Evolutionary conservation across 2,888 invertebrate genomes (phyloP).

Genomic region (Agrypnus murinus): DNA sequence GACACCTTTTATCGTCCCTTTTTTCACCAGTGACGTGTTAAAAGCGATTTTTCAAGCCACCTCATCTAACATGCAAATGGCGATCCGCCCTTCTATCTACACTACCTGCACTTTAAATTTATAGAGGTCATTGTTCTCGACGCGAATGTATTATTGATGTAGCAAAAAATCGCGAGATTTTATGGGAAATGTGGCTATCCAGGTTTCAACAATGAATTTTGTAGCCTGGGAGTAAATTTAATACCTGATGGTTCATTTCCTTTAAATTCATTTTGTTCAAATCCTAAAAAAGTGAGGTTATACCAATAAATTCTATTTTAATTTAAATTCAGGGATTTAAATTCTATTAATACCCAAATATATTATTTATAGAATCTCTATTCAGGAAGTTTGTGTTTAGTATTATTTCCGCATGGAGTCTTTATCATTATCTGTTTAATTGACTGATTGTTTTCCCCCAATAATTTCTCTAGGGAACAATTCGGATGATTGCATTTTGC

Average conservation of each 20-base stretch:
- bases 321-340: not conserved
- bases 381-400: not conserved
- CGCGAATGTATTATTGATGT: constrained; percentile 52
- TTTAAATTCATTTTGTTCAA: not conserved
- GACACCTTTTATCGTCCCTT: constrained; percentile 37
- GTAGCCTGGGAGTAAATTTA: not conserved
- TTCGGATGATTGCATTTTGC: not conserved
- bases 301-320: no score
- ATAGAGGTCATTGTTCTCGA: constrained; percentile 53
- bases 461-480: constrained; percentile 7
- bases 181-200: constrained; percentile 10
- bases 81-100: constrained; percentile 56
- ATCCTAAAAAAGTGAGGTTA: no score
- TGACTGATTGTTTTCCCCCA: not conserved
- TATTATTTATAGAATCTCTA: not conserved
- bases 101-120: constrained; percentile 57
- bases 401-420: constrained; percentile 3
- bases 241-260: no score
- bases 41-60: constrained; percentile 54
- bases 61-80: constrained; percentile 59
- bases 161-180: constrained; percentile 43
- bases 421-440: constrained; percentile 19
- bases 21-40: constrained; percentile 54
- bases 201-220: constrained; percentile 12
- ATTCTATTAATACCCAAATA: not conserved